Conservation (phyloP, 2,797 vertebrate genomes). For the Eutrigla gurnardus region DNA sequence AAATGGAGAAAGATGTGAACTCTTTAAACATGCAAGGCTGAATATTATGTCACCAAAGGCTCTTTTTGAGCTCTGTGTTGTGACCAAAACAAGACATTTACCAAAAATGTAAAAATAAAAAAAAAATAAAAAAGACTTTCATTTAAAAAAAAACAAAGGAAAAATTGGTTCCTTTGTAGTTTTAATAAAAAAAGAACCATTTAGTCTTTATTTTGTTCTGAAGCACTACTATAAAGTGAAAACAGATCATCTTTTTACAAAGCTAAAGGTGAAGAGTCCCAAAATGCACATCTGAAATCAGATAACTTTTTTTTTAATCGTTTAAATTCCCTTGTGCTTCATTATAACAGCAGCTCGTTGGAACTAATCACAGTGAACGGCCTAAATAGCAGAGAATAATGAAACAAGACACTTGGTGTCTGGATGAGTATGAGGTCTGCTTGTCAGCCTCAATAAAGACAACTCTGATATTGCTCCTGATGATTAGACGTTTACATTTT, state of each 20-base stretch:
- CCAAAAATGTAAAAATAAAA: not conserved
- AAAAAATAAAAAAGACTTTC: not conserved
- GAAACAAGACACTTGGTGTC: conserved; percentile 74
- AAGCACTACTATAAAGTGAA: not conserved
- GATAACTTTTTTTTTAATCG: conserved; percentile 34
- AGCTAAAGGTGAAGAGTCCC: conserved; percentile 43
- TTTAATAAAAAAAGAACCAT: not conserved
- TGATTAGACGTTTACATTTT: conserved; percentile 65
- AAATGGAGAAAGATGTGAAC: not conserved
- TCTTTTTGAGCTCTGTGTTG: not conserved
- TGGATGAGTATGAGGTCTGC: conserved; percentile 56
- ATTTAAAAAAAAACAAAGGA: not conserved
- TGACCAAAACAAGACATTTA: not conserved
- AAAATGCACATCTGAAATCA: conserved; percentile 47
- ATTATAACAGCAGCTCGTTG: conserved; percentile 25
- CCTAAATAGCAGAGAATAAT: conserved; percentile 73
- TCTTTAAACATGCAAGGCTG: not conserved
- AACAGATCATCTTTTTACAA: not conserved
- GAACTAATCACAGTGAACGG: conserved; percentile 59
- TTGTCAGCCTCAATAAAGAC: conserved; percentile 76
- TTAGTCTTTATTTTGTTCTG: not conserved
- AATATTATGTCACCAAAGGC: no score
- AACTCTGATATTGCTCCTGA: conserved; percentile 65
- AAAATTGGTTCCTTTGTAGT: not conserved
- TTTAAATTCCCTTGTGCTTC: conserved; percentile 36